phyloP scores from a whole-genome alignment of 2,888 invertebrate genomes.

The Omphaloscelis lunosa region DNA sequence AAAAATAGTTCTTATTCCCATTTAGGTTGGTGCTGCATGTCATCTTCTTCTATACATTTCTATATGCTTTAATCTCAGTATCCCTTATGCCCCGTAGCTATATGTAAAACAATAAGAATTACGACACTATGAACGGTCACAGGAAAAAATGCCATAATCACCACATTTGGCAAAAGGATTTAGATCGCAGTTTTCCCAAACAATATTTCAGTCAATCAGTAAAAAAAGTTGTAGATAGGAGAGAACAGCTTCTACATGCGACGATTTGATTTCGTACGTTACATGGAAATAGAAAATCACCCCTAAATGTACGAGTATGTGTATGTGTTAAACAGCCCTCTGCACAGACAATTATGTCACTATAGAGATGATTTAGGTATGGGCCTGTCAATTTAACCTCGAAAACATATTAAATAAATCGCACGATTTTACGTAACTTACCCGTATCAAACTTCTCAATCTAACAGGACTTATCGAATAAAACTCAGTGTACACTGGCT shows the following conservation, averaged over 20 bases:
- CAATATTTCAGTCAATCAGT: background rate
- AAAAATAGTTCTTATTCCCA: too few relatives aligned
- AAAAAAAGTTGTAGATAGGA: background rate
- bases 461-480: conserved; percentile 59
- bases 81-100: too few relatives aligned
- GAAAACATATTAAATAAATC: conserved; percentile 41
- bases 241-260: background rate
- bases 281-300: background rate
- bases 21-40: too few relatives aligned
- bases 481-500: conserved; percentile 54
- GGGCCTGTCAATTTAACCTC: background rate
- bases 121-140: too few relatives aligned
- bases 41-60: too few relatives aligned
- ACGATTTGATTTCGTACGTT: background rate
- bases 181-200: background rate
- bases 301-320: background rate
- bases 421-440: conserved; percentile 28
- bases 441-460: conserved; percentile 52
- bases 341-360: background rate
- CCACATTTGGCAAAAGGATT: background rate
- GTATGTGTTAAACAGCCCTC: background rate
- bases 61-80: too few relatives aligned
- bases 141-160: background rate
- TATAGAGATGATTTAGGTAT: background rate
- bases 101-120: too few relatives aligned